phyloP scores from a whole-genome alignment of 2,888 invertebrate species.

The Tinea trinotella region DNA sequence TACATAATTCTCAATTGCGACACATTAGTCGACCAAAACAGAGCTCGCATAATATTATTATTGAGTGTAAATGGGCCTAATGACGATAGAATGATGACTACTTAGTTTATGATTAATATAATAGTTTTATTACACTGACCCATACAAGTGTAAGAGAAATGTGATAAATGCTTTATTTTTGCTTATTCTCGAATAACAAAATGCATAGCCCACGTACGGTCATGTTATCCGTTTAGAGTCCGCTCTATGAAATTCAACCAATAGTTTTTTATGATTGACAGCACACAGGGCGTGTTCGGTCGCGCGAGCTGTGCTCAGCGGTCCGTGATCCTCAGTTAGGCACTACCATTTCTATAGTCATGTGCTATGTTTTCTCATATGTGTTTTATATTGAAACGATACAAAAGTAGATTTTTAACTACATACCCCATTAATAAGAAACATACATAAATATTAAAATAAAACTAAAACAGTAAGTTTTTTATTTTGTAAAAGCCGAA shows the following conservation, averaged over 20 bases:
- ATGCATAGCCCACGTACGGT: conserved; percentile 27
- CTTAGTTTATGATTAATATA: neutral
- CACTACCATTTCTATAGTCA: conserved; percentile 39
- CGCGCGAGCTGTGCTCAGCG: conserved; percentile 60
- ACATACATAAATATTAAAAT: no score
- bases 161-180: conserved; percentile 1
- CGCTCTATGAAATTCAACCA: conserved; percentile 52
- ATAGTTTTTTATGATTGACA: conserved; percentile 68
- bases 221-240: conserved; percentile 24
- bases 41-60: neutral
- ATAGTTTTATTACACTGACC: neutral
- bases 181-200: neutral
- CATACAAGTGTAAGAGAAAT: neutral
- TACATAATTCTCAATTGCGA: neutral
- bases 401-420: neutral
- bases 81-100: no score
- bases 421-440: no score
- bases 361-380: neutral
- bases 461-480: neutral
- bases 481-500: neutral
- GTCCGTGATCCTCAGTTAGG: conserved; percentile 51
- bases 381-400: neutral
- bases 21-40: neutral
- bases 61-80: no score
- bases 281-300: conserved; percentile 65